A percentile compares a stretch with the other conserved stretches of the same genome.
Conservation (phyloP, 2,113 vertebrate species). For the Sebastes schlegelii region DNA sequence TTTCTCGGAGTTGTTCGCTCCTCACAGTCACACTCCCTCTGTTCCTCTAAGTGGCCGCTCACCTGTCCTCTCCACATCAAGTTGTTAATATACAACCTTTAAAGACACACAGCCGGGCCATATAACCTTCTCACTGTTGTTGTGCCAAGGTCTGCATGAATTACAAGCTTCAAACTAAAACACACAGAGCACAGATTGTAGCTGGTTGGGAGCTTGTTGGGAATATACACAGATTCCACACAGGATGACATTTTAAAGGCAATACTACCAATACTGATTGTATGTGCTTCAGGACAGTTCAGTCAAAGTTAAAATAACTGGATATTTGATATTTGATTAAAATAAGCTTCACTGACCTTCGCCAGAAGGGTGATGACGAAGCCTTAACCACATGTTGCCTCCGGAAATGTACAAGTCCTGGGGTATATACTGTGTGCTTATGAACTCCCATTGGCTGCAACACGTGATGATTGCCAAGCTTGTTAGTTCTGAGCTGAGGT, state of each 20-base stretch:
- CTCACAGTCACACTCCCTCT: constrained; percentile 21
- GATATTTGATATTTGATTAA: background rate
- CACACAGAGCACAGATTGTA: constrained; percentile 2
- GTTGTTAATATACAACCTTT: constrained; percentile 83
- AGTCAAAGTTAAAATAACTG: background rate
- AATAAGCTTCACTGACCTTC: background rate
- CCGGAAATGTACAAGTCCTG: background rate
- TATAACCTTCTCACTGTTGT: constrained; percentile 44
- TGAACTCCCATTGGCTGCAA: background rate
- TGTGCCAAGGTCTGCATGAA: constrained; percentile 46
- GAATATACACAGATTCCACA: background rate
- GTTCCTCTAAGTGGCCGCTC: constrained; percentile 24
- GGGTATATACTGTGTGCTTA: background rate
- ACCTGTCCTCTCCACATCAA: constrained; percentile 24
- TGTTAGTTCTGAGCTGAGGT: background rate
- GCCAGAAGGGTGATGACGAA: background rate
- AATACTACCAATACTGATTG: background rate
- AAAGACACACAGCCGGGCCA: constrained; percentile 41
- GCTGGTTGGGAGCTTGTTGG: background rate
- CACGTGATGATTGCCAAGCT: background rate
- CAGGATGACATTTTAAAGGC: background rate
- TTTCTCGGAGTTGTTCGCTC: background rate
- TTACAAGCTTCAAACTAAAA: constrained; percentile 16
- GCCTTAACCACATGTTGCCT: background rate
- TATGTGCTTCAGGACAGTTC: background rate